Conservation (phyloP, 2,797 vertebrate genomes). For the Tarsius wallacei region DNA sequence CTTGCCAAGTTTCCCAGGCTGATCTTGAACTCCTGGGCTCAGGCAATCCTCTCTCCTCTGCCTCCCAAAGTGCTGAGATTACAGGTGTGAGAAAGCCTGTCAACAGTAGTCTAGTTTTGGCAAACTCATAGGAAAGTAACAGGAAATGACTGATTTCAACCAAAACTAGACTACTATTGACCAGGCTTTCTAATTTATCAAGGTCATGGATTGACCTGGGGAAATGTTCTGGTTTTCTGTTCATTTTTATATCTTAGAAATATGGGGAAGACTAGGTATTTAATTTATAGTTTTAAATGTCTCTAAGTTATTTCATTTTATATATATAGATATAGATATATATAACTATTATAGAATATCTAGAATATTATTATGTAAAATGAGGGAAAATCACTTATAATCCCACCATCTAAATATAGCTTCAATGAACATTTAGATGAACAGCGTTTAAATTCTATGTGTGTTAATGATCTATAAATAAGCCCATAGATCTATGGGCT, state of each 20-base stretch:
- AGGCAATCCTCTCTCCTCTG: no score
- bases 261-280: not conserved
- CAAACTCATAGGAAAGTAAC: not conserved
- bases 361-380: constrained; percentile 13
- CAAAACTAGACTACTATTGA: not conserved
- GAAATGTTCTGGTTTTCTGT: not conserved
- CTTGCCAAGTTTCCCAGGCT: no score
- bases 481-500: not conserved
- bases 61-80: no score
- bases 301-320: not conserved
- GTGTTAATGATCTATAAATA: constrained; percentile 15
- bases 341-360: not conserved
- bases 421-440: constrained; percentile 27
- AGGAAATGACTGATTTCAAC: not conserved
- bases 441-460: not conserved
- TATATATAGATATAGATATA: not conserved
- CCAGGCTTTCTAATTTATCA: constrained; percentile 23
- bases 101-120: no score
- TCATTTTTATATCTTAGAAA: constrained; percentile 34
- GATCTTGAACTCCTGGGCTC: no score
- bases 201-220: not conserved
- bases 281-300: constrained; percentile 29
- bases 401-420: not conserved
- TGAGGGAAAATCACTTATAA: constrained; percentile 26
- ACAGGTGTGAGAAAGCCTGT: no score